Evolutionary conservation across 2,113 vertebrate species (phyloP).

Genomic region (Pseudonaja textilis): DNA sequence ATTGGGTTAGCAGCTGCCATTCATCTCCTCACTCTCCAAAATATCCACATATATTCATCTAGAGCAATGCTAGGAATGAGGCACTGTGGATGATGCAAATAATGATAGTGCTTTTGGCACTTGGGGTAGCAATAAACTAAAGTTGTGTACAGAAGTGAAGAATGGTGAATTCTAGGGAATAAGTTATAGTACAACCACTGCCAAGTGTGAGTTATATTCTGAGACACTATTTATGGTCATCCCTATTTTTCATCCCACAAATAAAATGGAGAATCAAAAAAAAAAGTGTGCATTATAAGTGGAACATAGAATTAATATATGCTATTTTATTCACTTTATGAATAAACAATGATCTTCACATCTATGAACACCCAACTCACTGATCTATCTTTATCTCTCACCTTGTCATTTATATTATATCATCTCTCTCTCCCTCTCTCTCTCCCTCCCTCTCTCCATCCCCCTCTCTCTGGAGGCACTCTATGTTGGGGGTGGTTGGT

Average conservation of each 20-base stretch:
- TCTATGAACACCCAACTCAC: background rate
- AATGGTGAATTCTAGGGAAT: background rate
- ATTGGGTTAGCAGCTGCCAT: background rate
- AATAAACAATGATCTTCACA: background rate
- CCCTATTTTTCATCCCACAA: background rate
- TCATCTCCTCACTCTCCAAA: background rate
- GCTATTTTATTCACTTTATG: background rate
- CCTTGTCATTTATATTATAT: background rate
- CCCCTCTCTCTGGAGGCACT: background rate
- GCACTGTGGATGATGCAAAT: background rate
- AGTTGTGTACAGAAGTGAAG: background rate
- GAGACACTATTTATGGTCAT: background rate
- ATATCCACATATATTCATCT: background rate
- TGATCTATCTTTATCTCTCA: background rate
- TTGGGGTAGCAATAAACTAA: background rate
- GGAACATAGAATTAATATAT: background rate
- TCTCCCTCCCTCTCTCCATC: too few species aligned
- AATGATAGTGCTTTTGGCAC: background rate
- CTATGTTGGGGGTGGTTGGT: background rate
- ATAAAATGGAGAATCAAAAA: background rate
- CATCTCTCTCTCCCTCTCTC: too few species aligned
- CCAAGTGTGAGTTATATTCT: background rate
- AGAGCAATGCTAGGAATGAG: background rate
- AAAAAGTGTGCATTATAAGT: background rate
- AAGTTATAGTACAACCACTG: background rate